Percentiles rank a stretch among this genome's conserved stretches.
These are phyloP conservation scores for Varecia variegata DNA, from an alignment of 2,797 vertebrate genomes.

Conservation along the genomic window DNA sequence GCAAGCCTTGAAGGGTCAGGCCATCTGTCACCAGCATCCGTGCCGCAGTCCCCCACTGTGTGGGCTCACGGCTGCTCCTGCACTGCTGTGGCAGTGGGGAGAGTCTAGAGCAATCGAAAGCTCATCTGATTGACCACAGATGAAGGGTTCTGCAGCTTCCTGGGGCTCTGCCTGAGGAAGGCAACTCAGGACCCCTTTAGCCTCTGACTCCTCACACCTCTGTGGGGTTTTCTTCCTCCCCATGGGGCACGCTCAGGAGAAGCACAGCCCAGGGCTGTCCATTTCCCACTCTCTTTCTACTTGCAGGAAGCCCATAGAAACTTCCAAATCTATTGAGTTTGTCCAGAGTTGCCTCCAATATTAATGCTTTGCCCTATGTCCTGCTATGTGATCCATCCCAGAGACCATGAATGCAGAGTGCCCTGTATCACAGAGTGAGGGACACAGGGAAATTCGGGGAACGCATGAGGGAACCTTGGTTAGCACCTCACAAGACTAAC, in stretches of 20 bases:
- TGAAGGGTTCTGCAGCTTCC: background rate
- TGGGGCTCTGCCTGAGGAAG: background rate
- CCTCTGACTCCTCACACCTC: fast-evolving
- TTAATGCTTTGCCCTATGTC: background rate
- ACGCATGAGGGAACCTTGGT: fast-evolving
- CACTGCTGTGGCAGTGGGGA: background rate
- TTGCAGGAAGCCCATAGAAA: background rate
- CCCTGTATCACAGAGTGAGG: background rate
- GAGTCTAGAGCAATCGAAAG: background rate
- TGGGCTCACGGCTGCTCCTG: background rate
- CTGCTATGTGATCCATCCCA: background rate
- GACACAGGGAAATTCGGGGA: background rate
- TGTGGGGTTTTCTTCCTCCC: background rate
- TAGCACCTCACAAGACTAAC: background rate
- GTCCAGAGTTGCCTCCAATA: background rate
- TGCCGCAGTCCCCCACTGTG: fast-evolving
- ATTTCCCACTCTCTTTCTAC: background rate
- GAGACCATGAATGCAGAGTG: background rate
- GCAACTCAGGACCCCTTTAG: too few species aligned
- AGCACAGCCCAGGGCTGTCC: background rate
- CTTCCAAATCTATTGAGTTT: background rate
- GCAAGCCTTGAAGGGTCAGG: too few species aligned
- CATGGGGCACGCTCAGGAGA: background rate
- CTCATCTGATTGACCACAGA: background rate
- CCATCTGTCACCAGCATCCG: background rate